Percentiles rank a stretch among this genome's conserved stretches.
Evolutionary conservation across 2,113 vertebrate genomes (phyloP).

Genomic region (Pontoporia blainvillei): DNA sequence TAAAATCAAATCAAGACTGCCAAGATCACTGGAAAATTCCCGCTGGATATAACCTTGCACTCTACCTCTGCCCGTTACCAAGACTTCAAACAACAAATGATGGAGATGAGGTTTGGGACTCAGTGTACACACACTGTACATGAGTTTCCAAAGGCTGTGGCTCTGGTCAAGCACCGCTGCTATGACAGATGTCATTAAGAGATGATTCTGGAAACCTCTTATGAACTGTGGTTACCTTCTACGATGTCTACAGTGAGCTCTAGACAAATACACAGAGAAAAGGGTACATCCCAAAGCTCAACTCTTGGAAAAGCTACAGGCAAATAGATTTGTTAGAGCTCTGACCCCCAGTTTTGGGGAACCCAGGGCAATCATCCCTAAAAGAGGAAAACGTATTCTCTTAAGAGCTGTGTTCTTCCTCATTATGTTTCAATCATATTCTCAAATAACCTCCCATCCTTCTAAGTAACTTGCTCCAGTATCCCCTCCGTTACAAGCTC

Average conservation of each 20-base stretch:
- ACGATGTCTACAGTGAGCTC: neutral
- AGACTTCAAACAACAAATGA: neutral
- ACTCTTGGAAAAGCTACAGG: neutral
- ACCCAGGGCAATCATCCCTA: neutral
- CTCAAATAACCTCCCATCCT: neutral
- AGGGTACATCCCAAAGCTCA: neutral
- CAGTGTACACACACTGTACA: neutral
- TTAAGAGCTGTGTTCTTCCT: neutral
- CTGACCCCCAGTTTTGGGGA: neutral
- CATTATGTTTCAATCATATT: neutral
- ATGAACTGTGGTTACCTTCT: neutral
- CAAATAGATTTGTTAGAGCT: neutral
- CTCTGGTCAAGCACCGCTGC: neutral
- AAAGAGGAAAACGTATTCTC: neutral
- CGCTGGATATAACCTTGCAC: neutral
- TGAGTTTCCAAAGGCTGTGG: neutral
- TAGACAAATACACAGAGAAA: neutral
- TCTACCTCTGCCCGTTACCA: neutral
- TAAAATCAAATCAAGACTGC: neutral
- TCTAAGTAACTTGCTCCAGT: neutral
- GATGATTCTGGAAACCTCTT: neutral
- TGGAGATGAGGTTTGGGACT: neutral
- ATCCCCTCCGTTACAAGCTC: neutral
- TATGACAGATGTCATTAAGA: neutral
- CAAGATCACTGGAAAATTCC: neutral